Conservation (phyloP, 2,113 vertebrate genomes). For the Boleophthalmus pectinirostris region DNA sequence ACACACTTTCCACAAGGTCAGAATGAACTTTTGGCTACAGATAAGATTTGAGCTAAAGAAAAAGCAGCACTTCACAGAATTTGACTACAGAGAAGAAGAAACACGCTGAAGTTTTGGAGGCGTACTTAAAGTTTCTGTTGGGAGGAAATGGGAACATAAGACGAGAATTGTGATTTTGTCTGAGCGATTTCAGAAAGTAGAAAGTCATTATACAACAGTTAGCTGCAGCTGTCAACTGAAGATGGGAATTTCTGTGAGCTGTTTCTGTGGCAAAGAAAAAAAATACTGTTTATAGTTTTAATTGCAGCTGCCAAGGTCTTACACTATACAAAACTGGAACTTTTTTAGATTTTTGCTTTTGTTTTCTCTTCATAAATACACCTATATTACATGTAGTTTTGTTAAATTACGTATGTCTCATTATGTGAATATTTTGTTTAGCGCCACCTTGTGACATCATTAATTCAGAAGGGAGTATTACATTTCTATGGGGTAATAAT, state of each 20-base stretch:
- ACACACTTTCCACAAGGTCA: slow-evolving; percentile 1
- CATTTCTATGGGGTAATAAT: too few species aligned
- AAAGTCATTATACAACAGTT: not conserved
- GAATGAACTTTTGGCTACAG: slow-evolving; percentile 29
- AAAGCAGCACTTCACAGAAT: not conserved
- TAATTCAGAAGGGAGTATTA: too few species aligned
- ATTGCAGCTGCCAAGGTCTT: not conserved
- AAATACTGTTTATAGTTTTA: not conserved
- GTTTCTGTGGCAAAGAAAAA: too few species aligned
- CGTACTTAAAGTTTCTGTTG: slow-evolving; percentile 17
- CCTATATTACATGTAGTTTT: too few species aligned
- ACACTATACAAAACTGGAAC: too few species aligned
- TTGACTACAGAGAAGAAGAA: slow-evolving; percentile 6
- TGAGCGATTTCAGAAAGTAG: not conserved
- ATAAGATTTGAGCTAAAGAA: slow-evolving; percentile 31
- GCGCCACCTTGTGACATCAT: too few species aligned
- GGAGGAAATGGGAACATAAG: slow-evolving; percentile 14
- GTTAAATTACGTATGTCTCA: too few species aligned
- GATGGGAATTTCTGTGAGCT: not conserved
- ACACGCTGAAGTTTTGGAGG: not conserved
- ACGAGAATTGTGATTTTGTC: slow-evolving; percentile 13
- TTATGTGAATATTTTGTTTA: too few species aligned
- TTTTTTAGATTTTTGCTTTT: too few species aligned
- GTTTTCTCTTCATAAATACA: too few species aligned
- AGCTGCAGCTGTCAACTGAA: not conserved